phyloP scores from a whole-genome alignment of 2,888 invertebrate genomes.

The Parnassius mnemosyne region DNA sequence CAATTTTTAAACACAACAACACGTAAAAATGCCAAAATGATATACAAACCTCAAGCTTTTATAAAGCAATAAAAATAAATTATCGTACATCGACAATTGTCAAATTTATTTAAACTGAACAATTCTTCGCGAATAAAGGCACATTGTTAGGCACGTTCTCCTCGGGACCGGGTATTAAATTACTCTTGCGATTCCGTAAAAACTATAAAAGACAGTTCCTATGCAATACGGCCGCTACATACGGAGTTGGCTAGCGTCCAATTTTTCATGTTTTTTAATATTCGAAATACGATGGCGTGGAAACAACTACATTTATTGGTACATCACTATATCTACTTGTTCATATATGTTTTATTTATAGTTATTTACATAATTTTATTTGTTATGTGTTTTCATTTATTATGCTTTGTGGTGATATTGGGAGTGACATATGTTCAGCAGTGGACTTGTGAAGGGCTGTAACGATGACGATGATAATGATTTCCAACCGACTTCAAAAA shows the following conservation, averaged over 20 bases:
- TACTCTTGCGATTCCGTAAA: constrained; percentile 50
- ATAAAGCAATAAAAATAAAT: too few species aligned
- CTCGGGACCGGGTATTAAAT: constrained; percentile 51
- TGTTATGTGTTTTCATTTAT: too few species aligned
- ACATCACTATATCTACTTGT: constrained; percentile 37
- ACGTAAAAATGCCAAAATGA: too few species aligned
- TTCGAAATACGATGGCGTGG: constrained; percentile 38
- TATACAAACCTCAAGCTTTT: too few species aligned
- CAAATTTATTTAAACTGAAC: constrained; percentile 47
- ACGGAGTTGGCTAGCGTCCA: constrained; percentile 57
- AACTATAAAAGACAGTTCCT: constrained; percentile 57
- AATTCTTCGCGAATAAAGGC: constrained; percentile 28
- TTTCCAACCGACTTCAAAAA: too few species aligned
- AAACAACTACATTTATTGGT: constrained; percentile 54
- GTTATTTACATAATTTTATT: too few species aligned
- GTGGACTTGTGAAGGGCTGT: too few species aligned
- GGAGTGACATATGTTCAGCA: too few species aligned
- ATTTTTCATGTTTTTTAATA: constrained; percentile 56
- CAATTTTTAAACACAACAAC: too few species aligned
- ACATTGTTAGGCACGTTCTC: constrained; percentile 33
- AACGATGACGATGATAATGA: too few species aligned
- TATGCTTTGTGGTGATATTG: too few species aligned
- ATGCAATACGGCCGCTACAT: constrained; percentile 54
- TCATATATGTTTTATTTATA: constrained; percentile 31
- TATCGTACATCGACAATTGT: constrained; percentile 36